Conservation (phyloP, 2,113 vertebrate genomes). For the Myxocyprinus asiaticus region DNA sequence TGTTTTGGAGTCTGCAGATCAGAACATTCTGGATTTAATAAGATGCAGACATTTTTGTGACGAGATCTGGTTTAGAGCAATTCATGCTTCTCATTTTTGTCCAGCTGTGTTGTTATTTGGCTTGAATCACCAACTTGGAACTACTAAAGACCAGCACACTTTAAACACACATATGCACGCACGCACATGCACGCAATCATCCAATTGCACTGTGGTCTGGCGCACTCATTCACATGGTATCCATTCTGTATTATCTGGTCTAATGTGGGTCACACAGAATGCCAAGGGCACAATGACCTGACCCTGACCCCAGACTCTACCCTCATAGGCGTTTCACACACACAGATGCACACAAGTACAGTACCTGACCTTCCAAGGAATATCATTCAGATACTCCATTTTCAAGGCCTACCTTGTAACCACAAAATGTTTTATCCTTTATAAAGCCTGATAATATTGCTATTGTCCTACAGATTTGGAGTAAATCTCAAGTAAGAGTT, state of each 20-base stretch:
- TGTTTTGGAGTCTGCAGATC: slow-evolving; percentile 3
- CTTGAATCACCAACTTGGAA: slow-evolving; percentile 23
- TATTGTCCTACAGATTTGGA: background rate
- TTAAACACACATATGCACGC: slow-evolving; percentile 27
- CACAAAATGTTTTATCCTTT: background rate
- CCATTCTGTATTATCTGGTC: slow-evolving; percentile 25
- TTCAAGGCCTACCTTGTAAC: background rate
- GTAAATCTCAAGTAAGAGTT: background rate
- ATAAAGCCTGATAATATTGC: background rate
- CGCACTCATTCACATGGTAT: slow-evolving; percentile 12
- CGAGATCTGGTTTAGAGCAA: slow-evolving; percentile 9
- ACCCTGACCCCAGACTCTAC: slow-evolving; percentile 35
- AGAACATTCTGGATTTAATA: slow-evolving; percentile 28
- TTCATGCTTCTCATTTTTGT: slow-evolving; percentile 33
- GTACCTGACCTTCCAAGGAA: slow-evolving; percentile 7
- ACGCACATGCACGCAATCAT: slow-evolving; percentile 31
- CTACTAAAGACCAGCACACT: slow-evolving; percentile 13
- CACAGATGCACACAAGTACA: background rate
- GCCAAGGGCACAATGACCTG: slow-evolving; percentile 29
- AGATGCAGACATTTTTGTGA: slow-evolving; percentile 17
- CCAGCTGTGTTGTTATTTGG: slow-evolving; percentile 43
- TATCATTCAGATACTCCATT: background rate
- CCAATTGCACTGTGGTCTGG: slow-evolving; percentile 10
- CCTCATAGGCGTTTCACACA: slow-evolving; percentile 21
- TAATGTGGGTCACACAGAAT: slow-evolving; percentile 26